These are phyloP conservation scores for Lepidurus packardi DNA, from an alignment of 1,140 invertebrate genomes.

Conservation along the genomic window DNA sequence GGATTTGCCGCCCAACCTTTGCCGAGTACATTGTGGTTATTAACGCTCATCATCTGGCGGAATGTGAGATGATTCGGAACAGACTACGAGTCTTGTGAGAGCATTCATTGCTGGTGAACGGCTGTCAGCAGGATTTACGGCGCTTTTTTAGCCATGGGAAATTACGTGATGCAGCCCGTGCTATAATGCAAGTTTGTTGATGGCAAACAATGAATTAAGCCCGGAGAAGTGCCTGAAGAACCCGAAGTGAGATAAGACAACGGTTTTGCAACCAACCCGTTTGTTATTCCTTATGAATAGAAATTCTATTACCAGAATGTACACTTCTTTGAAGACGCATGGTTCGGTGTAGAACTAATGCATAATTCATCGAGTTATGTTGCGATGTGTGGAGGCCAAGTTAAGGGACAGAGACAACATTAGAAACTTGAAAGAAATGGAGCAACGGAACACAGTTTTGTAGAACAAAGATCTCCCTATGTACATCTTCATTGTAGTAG, in stretches of 20 bases:
- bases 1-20: constrained; percentile 15
- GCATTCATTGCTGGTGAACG: neutral
- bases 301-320: neutral
- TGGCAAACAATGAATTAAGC: neutral
- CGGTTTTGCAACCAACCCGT: neutral
- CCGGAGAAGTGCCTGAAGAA: constrained; percentile 12
- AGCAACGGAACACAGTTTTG: neutral
- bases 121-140: neutral
- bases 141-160: neutral
- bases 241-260: constrained; percentile 2
- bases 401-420: neutral
- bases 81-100: neutral
- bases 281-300: neutral
- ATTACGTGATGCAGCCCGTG: neutral
- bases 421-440: neutral
- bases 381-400: neutral
- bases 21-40: constrained; percentile 3
- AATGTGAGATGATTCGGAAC: neutral
- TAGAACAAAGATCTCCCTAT: neutral
- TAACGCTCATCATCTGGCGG: constrained; percentile 14
- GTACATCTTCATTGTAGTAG: neutral
- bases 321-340: neutral
- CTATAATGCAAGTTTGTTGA: neutral
- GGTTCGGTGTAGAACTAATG: neutral
- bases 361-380: neutral